A percentile compares a stretch with the other conserved stretches of the same genome.
phyloP scores from a whole-genome alignment of 2,113 vertebrate genomes.

The Antechinus flavipes region DNA sequence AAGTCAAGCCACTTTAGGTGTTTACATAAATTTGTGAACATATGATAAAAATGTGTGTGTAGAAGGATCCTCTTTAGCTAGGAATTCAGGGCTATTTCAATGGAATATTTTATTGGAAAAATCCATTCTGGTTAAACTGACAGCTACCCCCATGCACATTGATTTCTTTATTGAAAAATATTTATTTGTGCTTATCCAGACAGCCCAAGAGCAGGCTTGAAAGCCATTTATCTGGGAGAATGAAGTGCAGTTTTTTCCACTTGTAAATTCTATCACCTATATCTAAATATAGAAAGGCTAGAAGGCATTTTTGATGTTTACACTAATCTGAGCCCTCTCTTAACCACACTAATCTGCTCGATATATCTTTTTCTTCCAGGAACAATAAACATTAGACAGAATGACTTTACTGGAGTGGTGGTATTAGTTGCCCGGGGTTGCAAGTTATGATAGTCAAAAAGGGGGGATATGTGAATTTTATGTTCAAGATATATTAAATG shows the following conservation, averaged over 20 bases:
- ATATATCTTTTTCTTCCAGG: neutral
- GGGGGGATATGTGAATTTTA: slow-evolving; percentile 57
- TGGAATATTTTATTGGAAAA: neutral
- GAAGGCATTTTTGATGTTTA: slow-evolving; percentile 4
- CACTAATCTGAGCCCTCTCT: neutral
- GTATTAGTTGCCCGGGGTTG: neutral
- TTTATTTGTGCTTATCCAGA: neutral
- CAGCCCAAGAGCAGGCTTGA: neutral
- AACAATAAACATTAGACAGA: neutral
- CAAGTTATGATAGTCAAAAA: slow-evolving; percentile 42
- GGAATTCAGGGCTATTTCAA: neutral
- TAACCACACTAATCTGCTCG: neutral
- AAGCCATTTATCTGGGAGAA: neutral
- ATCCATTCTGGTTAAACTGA: neutral
- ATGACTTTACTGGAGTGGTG: neutral
- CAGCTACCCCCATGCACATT: neutral
- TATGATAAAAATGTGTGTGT: neutral
- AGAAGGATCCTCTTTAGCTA: neutral
- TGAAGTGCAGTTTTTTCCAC: neutral
- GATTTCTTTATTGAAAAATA: neutral
- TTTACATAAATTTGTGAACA: neutral
- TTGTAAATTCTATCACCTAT: neutral
- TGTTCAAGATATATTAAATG: slow-evolving; percentile 66
- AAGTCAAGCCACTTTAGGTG: neutral
- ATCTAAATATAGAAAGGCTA: neutral